Conservation (phyloP, 2,888 invertebrate genomes). For the Thereva nobilitata region DNA sequence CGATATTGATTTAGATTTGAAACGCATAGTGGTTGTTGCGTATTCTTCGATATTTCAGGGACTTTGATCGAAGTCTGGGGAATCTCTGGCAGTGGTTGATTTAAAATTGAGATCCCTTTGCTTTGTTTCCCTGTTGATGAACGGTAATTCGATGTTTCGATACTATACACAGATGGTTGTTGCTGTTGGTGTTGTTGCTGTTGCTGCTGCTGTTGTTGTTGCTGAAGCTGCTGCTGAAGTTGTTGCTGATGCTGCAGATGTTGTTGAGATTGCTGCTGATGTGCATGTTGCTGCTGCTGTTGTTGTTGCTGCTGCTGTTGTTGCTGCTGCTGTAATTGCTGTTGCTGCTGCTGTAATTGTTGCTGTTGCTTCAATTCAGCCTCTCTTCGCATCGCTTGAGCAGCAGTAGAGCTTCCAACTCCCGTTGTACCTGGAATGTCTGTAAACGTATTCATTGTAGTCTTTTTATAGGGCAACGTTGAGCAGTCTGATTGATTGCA, state of each 20-base stretch:
- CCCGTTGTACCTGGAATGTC: constrained; percentile 57
- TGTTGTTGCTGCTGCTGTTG: constrained; percentile 48
- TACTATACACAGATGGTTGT: constrained; percentile 57
- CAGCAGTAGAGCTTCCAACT: constrained; percentile 52
- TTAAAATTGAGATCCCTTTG: constrained; percentile 54
- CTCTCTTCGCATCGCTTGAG: constrained; percentile 51
- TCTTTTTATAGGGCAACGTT: constrained; percentile 50
- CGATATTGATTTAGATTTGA: constrained; percentile 63
- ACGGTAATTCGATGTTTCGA: constrained; percentile 52
- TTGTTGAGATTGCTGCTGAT: constrained; percentile 42
- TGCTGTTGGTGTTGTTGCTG: constrained; percentile 48
- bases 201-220: constrained; percentile 40
- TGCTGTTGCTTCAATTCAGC: constrained; percentile 37
- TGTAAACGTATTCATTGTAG: constrained; percentile 55
- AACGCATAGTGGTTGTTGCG: constrained; percentile 57
- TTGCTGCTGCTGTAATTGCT: constrained; percentile 43
- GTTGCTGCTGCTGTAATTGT: constrained; percentile 37
- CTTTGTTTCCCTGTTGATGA: constrained; percentile 43
- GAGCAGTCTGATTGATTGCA: constrained; percentile 55
- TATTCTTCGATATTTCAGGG: constrained; percentile 50
- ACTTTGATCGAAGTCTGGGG: constrained; percentile 47
- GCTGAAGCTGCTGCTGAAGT: constrained; percentile 38
- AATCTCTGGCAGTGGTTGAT: constrained; percentile 59
- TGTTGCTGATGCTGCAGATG: constrained; percentile 41
- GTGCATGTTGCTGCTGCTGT: constrained; percentile 39